Percentiles rank a stretch among this genome's conserved stretches.
Evolutionary conservation across 1,140 invertebrate species (phyloP).

Genomic region (Papilio aristodemus): DNA sequence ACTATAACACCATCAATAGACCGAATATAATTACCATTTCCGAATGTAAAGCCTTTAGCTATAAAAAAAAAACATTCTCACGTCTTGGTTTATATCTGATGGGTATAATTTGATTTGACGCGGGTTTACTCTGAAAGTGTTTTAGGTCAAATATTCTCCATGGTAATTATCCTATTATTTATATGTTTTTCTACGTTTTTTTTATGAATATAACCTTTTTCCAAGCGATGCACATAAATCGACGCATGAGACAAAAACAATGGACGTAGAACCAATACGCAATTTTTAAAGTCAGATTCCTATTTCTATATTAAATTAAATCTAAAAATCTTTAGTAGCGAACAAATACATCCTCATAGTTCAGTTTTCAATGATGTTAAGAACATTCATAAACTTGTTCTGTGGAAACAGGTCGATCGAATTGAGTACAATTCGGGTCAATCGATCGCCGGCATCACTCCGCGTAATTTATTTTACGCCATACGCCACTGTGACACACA

Average conservation of each 20-base stretch:
- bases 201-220: background rate
- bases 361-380: background rate
- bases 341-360: background rate
- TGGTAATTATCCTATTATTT: constrained; percentile 32
- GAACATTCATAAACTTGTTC: constrained; percentile 18
- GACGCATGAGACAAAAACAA: background rate
- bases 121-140: constrained; percentile 44
- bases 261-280: background rate
- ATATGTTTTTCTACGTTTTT: background rate
- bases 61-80: constrained; percentile 50
- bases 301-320: too few relatives aligned
- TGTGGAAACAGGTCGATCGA: constrained; percentile 15
- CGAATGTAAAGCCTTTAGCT: background rate
- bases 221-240: background rate
- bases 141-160: constrained; percentile 37
- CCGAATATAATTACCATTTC: constrained; percentile 6
- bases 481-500: constrained; percentile 46
- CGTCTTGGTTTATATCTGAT: constrained; percentile 58
- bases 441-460: constrained; percentile 8
- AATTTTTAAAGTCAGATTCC: too few relatives aligned
- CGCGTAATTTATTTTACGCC: constrained; percentile 25
- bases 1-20: background rate
- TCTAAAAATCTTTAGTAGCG: too few relatives aligned
- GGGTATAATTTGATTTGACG: constrained; percentile 63
- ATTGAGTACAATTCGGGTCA: constrained; percentile 29